Base-by-base conservation (phyloP, 2,888 invertebrate genomes). In the Polydrusus tereticollis region DNA sequence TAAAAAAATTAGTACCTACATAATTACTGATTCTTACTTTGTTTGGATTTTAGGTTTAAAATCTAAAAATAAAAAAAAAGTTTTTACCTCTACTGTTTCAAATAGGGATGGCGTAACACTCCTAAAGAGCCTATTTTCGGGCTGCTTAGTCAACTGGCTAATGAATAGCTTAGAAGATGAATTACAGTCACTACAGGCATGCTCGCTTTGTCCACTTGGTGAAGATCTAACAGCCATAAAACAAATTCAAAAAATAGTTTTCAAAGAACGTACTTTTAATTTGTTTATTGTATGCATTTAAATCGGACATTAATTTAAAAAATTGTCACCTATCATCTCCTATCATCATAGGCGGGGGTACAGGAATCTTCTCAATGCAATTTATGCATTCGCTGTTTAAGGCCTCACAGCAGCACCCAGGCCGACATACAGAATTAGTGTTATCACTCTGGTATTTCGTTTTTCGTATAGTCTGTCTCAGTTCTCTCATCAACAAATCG, bases 171-270 rank as follows among this genome's bases (percentile, higher is more conserved):
- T 86, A 0, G 85, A 85, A 2, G 86, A 84, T 5, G 84, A 83
- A 74, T 85, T 85, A 65, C 85, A 83, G 74, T 87, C 87, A 74
- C 86, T 87, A 55, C 87, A 87, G 50, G 89, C 88, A 60, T 94
- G 92, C 82, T 95, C 95, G 75, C 94, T 95, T 83, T 95, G 95
- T 0, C 95, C 95, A 77, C 94, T 94, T 0, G 95, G 95, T 0
- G 95, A 95, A 3, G 94, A 94, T 18, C 95, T 75, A 36, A 10
- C 2, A 26, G n/a, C n/a, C n/a, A n/a, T n/a, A n/a, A n/a, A n/a
- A n/a, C n/a, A n/a, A n/a, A n/a, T n/a, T n/a, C n/a, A n/a, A n/a
- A n/a, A n/a, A n/a, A n/a, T n/a, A n/a, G n/a, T n/a, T n/a, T n/a
- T n/a, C n/a, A n/a, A n/a, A n/a, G n/a, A n/a, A n/a, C n/a, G n/a